Conservation (phyloP, 2,113 vertebrate genomes). For the Tachuris rubrigastra region DNA sequence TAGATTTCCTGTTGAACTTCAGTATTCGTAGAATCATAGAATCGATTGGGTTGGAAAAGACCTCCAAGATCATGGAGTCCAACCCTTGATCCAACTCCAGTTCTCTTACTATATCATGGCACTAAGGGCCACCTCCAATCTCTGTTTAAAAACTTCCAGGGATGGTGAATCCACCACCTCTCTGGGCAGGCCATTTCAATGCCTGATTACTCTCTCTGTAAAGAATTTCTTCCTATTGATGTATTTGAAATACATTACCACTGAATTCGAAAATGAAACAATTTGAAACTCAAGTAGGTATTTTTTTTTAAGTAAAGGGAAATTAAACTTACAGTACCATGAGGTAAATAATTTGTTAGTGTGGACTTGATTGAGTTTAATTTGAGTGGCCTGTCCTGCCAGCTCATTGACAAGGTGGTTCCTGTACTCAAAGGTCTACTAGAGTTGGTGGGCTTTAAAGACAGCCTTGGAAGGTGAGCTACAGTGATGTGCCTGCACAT, state of each 20-base stretch:
- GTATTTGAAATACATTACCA: neutral
- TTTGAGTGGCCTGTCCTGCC: neutral
- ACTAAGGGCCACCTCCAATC: too few relatives aligned
- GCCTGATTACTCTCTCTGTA: too few relatives aligned
- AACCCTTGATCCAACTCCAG: too few relatives aligned
- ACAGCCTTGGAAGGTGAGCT: neutral
- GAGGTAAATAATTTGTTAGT: neutral
- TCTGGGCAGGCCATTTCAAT: too few relatives aligned
- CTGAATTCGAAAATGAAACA: neutral
- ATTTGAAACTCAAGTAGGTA: neutral
- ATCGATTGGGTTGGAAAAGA: too few relatives aligned
- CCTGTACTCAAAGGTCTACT: neutral
- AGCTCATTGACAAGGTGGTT: neutral
- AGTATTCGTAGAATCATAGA: too few relatives aligned
- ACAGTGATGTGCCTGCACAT: rapidly evolving
- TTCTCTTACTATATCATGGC: too few relatives aligned
- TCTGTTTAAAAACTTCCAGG: too few relatives aligned
- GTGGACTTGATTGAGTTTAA: neutral
- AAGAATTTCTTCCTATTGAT: too few relatives aligned
- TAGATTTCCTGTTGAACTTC: neutral
- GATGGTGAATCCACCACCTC: too few relatives aligned
- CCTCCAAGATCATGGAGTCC: too few relatives aligned
- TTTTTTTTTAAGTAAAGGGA: neutral
- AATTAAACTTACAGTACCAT: neutral
- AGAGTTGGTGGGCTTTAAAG: neutral